Evolutionary conservation across 1,140 invertebrate genomes (phyloP).

Genomic region (Limonius californicus): DNA sequence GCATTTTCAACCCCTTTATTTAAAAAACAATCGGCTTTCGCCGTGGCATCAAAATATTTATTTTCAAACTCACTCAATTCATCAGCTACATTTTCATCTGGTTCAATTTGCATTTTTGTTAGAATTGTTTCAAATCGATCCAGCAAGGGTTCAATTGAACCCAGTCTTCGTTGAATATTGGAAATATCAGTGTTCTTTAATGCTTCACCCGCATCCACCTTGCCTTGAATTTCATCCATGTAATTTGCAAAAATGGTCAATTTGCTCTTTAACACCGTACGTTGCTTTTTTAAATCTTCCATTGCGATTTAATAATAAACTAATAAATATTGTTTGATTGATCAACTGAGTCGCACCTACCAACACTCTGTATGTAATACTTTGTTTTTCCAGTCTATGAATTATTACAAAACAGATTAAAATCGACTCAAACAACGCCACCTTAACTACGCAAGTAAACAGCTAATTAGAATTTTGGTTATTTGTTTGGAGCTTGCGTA

Average conservation of each 20-base stretch:
- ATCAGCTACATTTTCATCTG: background rate
- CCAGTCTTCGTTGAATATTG: background rate
- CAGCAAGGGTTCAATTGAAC: background rate
- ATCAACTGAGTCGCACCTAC: no score
- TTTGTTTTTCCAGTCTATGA: no score
- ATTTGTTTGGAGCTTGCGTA: no score
- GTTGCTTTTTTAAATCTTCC: background rate
- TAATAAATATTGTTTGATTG: no score
- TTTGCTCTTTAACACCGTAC: background rate
- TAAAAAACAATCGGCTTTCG: no score
- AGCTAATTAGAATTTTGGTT: no score
- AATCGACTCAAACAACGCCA: no score
- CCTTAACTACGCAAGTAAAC: no score
- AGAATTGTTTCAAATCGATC: background rate
- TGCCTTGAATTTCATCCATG: background rate
- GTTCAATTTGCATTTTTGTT: background rate
- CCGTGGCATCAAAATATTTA: background rate
- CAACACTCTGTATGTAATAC: no score
- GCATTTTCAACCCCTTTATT: background rate
- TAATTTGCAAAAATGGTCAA: background rate
- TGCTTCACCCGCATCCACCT: background rate
- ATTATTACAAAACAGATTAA: no score
- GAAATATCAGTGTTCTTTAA: background rate
- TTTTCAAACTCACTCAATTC: background rate
- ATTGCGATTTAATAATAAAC: no score